These are phyloP conservation scores for Monopis laevigella DNA, from an alignment of 2,888 invertebrate species.

Conservation along the genomic window DNA sequence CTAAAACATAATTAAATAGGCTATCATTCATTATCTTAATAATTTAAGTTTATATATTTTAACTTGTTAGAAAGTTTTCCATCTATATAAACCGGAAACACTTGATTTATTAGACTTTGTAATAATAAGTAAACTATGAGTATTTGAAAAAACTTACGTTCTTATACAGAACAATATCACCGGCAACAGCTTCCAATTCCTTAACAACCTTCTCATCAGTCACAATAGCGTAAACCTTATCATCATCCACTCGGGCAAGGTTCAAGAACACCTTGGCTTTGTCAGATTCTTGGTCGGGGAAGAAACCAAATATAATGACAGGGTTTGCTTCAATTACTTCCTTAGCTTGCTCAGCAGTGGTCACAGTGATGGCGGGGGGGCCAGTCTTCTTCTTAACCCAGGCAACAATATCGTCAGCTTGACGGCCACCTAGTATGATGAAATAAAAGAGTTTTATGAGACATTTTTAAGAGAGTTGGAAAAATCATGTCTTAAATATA, in stretches of 20 bases:
- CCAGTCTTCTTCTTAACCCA: slow-evolving; percentile 99
- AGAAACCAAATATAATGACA: slow-evolving; percentile 91
- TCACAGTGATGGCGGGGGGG: slow-evolving; percentile 86
- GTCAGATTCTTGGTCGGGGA: slow-evolving; percentile 80
- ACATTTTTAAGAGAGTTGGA: too few species aligned
- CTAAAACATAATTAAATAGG: too few species aligned
- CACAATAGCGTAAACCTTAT: slow-evolving; percentile 88
- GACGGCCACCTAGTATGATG: slow-evolving; percentile 78
- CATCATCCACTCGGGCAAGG: slow-evolving; percentile 84
- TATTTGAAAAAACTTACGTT: too few species aligned
- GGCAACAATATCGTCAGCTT: slow-evolving; percentile 88
- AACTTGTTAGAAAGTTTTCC: too few species aligned
- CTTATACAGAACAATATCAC: slow-evolving; percentile 89
- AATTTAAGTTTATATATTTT: too few species aligned
- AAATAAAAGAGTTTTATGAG: too few species aligned
- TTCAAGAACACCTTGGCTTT: slow-evolving; percentile 86
- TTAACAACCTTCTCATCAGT: slow-evolving; percentile 79
- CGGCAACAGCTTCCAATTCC: slow-evolving; percentile 83
- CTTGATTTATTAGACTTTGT: too few species aligned
- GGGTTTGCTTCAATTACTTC: slow-evolving; percentile 81
- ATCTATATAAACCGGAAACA: too few species aligned
- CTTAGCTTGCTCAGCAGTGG: slow-evolving; percentile 83
- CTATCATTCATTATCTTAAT: too few species aligned
- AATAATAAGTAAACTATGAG: too few species aligned
- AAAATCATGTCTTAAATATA: too few species aligned